Conservation (phyloP, 1,140 invertebrate species). For the Leptestheria dahalacensis region DNA sequence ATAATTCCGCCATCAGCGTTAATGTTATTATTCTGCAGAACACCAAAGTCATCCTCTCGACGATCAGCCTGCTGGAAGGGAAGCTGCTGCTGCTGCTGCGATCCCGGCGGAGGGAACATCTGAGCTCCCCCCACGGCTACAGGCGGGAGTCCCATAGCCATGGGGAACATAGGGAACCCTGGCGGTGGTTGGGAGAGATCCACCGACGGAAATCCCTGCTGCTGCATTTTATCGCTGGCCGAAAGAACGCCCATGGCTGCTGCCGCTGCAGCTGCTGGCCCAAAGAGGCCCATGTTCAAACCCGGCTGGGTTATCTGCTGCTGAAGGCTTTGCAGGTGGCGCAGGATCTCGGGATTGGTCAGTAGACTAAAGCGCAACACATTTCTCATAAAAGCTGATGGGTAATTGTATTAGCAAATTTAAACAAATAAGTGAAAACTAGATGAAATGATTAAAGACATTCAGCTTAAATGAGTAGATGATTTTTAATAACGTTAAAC, state of each 20-base stretch:
- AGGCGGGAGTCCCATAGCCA: not conserved
- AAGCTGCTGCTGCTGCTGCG: no score
- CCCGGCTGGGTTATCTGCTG: conserved; percentile 26
- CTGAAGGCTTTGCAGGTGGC: conserved; percentile 49
- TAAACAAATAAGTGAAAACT: not conserved
- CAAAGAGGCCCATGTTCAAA: conserved; percentile 7
- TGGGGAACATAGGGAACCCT: conserved; percentile 30
- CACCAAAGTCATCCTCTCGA: no score
- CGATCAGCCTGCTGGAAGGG: no score
- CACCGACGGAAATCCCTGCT: conserved; percentile 29
- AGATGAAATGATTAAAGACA: not conserved
- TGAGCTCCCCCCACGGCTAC: not conserved
- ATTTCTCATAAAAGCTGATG: conserved; percentile 19
- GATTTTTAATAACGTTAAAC: not conserved
- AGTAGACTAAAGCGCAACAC: conserved; percentile 41
- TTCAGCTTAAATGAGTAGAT: not conserved
- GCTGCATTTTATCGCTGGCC: conserved; percentile 30
- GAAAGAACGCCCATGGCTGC: conserved; percentile 36
- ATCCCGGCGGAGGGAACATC: not conserved
- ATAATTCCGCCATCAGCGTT: no score
- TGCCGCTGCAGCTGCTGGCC: conserved; percentile 25
- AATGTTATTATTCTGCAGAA: no score
- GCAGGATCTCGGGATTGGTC: conserved; percentile 52
- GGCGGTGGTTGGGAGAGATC: conserved; percentile 41
- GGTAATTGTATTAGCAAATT: not conserved